These are phyloP conservation scores for Protonemura montana DNA, from an alignment of 2,888 invertebrate species.

Conservation along the genomic window DNA sequence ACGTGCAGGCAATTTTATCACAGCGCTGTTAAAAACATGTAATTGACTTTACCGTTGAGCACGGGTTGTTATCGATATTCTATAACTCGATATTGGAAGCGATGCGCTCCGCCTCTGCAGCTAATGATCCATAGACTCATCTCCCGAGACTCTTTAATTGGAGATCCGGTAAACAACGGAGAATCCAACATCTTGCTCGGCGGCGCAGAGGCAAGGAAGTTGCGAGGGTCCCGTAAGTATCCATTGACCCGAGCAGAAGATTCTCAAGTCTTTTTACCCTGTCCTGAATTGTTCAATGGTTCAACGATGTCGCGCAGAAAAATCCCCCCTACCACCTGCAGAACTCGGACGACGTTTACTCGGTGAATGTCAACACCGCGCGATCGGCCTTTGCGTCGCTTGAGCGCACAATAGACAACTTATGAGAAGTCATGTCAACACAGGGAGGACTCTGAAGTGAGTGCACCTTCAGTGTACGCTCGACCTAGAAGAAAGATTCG, in stretches of 20 bases:
- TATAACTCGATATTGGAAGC: constrained; percentile 31
- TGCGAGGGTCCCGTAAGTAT: constrained; percentile 5
- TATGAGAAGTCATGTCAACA: constrained; percentile 21
- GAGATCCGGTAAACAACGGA: constrained; percentile 30
- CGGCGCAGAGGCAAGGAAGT: background rate
- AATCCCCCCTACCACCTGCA: background rate
- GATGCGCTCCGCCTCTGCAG: constrained; percentile 18
- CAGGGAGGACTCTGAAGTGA: background rate
- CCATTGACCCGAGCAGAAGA: background rate
- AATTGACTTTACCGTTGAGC: background rate
- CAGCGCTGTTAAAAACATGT: background rate
- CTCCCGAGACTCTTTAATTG: constrained; percentile 34
- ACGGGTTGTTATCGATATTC: constrained; percentile 20
- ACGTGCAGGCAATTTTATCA: constrained; percentile 4
- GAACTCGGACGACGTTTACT: background rate
- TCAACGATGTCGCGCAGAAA: background rate
- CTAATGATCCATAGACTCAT: constrained; percentile 30
- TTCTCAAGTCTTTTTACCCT: background rate
- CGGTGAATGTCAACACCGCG: constrained; percentile 21
- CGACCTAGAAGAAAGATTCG: background rate
- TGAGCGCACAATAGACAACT: constrained; percentile 25
- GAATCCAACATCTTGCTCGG: background rate
- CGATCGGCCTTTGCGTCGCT: constrained; percentile 3
- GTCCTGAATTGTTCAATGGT: background rate
- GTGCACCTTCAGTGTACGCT: background rate